These are phyloP conservation scores for Onychostruthus taczanowskii DNA, from an alignment of 2,113 vertebrate genomes.

Conservation along the genomic window DNA sequence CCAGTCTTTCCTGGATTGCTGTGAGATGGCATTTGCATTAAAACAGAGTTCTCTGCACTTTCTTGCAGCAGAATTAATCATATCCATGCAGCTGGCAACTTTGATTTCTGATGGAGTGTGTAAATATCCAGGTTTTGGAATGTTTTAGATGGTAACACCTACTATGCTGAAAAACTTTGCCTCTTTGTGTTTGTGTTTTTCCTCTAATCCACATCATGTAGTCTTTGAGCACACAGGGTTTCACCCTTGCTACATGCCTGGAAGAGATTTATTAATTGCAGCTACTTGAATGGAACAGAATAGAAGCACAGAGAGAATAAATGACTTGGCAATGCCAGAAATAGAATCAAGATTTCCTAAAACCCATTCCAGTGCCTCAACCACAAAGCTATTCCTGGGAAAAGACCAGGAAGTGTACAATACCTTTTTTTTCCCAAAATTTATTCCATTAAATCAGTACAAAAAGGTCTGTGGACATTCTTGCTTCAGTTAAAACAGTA, in stretches of 20 bases:
- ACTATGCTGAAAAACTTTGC: not conserved
- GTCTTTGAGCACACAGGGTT: not conserved
- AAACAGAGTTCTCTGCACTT: not conserved
- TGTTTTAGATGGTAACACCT: not conserved
- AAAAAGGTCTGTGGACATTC: not conserved
- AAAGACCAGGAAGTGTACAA: not conserved
- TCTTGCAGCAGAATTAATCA: not conserved
- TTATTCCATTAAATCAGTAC: not conserved
- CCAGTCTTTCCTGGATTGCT: not conserved
- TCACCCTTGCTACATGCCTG: not conserved
- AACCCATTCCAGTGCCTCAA: not conserved
- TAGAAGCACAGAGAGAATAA: not conserved
- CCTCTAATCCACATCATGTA: fast-evolving
- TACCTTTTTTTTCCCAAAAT: fast-evolving
- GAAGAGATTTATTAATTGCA: not conserved
- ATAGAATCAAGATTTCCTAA: conserved; percentile 2
- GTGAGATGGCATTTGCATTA: not conserved
- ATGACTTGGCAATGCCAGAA: not conserved
- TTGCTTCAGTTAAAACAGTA: not conserved
- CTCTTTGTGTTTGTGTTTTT: not conserved
- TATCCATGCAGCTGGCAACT: not conserved
- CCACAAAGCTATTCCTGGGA: not conserved
- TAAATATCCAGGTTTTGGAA: not conserved
- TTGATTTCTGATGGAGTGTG: not conserved
- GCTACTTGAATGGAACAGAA: not conserved